Conservation (phyloP, 2,113 vertebrate genomes). For the Stomatorhinus ivindoensis region DNA sequence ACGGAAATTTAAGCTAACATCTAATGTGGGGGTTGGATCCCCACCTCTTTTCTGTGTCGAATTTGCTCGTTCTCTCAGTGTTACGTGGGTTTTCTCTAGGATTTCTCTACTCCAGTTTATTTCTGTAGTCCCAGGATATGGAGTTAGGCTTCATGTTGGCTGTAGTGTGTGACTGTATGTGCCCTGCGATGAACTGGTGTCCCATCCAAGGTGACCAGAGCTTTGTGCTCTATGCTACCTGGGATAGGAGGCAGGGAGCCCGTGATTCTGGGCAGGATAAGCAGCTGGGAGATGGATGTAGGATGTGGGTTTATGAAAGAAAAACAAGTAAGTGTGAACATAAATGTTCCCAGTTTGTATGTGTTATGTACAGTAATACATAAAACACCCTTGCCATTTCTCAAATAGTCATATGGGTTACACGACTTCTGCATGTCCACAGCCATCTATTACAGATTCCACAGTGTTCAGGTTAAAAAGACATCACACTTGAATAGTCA, state of each 20-base stretch:
- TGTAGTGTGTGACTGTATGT: not conserved
- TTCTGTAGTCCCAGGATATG: not conserved
- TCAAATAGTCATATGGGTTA: not conserved
- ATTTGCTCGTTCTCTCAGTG: too few relatives aligned
- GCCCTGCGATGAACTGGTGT: not conserved
- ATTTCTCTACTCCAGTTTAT: not conserved
- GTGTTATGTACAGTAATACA: not conserved
- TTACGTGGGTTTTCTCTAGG: not conserved
- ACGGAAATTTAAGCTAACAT: not conserved
- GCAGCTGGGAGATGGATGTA: not conserved
- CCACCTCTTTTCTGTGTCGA: too few relatives aligned
- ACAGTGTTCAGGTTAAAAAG: not conserved
- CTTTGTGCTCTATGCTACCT: not conserved
- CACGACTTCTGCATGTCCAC: not conserved
- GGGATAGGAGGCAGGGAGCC: too few relatives aligned
- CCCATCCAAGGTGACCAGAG: not conserved
- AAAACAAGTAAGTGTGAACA: not conserved
- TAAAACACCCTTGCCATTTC: not conserved
- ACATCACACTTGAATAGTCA: not conserved
- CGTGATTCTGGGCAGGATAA: not conserved
- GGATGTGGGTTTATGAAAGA: not conserved
- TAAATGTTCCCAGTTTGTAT: not conserved
- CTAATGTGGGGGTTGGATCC: not conserved
- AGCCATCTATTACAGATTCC: not conserved
- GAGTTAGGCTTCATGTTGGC: not conserved